Evolutionary conservation across 53 echinoderm and acorn worm genomes (phyloP), one percentile per base, ranked within the genome.

Genomic region (Henricia sp.): DNA sequence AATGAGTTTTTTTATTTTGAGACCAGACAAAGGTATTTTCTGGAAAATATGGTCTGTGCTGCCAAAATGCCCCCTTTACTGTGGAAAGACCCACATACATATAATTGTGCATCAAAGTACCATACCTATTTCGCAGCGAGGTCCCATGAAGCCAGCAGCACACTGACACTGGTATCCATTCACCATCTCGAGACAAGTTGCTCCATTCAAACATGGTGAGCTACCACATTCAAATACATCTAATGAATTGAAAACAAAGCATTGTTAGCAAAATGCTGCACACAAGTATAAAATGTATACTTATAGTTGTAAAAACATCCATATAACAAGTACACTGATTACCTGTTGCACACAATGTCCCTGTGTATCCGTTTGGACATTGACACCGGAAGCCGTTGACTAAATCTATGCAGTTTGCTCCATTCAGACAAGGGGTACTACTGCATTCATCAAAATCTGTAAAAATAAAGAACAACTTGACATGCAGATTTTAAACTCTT

Each of bases 341-440:
- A 80, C 80, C 80, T 80, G 35, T 63, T 1, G 86, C 65, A 82
- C 95, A 95, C 60, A 77, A 82, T 19, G 37, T 56, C n/a, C 94
- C 95, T 43, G 32, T 77, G 83, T 52, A 94, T 29, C 86, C 89
- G 1, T 40, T 27, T 36, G 84, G 34, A 58, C 95, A 94, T 32
- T 89, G 84, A 74, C 95, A 94, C 25, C 86, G 86, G 58, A 74
- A 92, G 29, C 33, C 71, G 73, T 54, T 84, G 65, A 71, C 70
- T 38, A 52, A 77, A 58, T 87, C 87, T 13, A 63, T 33, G 74
- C 92, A 92, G 50, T 13, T 59, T 37, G 74, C 74, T 74, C 74
- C 74, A 74, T 74, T 74, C 55, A 74, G 3, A 74, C 74, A 74
- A 0, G 74, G 74, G 19, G 36, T 12, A 35, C 74, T 74, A 9